Evolutionary conservation across 2,797 vertebrate species (phyloP).

Genomic region (Spinibarbus caldwelli): DNA sequence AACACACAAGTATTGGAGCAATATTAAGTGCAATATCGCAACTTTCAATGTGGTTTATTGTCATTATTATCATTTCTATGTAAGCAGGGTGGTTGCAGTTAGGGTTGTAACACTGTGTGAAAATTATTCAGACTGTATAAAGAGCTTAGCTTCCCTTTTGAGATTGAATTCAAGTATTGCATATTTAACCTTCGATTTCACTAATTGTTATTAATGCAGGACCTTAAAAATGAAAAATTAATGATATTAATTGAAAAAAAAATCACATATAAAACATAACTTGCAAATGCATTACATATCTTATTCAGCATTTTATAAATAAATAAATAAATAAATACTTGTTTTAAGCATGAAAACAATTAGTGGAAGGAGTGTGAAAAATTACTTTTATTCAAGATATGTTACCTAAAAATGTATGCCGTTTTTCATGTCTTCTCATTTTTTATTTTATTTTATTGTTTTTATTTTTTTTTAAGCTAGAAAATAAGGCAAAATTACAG

Average conservation of each 20-base stretch:
- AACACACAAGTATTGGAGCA: not conserved
- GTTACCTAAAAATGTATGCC: not conserved
- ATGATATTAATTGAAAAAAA: not conserved
- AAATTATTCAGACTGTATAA: not conserved
- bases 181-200: not conserved
- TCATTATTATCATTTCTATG: not conserved
- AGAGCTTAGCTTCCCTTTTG: not conserved
- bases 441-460: not conserved
- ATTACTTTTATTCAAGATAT: too few relatives aligned
- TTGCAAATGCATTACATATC: not conserved
- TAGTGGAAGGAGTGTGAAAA: not conserved
- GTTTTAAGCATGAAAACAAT: not conserved
- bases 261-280: not conserved
- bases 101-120: not conserved
- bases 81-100: not conserved
- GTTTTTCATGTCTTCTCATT: not conserved
- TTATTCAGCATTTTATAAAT: not conserved
- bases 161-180: not conserved
- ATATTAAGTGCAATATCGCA: not conserved
- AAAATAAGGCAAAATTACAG: not conserved
- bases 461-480: too few relatives aligned
- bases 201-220: not conserved
- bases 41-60: not conserved
- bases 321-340: not conserved
- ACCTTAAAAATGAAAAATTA: not conserved